phyloP scores from a whole-genome alignment of 2,113 vertebrate genomes.

The Heliornis fulica region DNA sequence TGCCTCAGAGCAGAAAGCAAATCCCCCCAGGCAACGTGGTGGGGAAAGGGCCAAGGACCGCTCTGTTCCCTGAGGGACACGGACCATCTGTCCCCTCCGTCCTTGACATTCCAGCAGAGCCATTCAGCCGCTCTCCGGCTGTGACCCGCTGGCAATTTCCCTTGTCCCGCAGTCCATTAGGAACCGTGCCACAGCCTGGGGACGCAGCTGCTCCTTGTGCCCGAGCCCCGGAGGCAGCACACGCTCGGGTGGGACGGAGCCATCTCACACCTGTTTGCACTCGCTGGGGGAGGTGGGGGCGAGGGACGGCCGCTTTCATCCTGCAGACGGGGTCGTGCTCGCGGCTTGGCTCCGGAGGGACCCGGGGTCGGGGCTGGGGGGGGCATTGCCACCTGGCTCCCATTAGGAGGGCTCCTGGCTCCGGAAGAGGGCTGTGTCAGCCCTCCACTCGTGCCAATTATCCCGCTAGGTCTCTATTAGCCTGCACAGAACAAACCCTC shows the following conservation, averaged over 20 bases:
- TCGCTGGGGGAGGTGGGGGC: not conserved
- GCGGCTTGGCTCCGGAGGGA: not conserved
- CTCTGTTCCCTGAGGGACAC: not conserved
- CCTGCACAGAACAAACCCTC: not conserved
- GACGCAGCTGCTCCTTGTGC: slow-evolving; percentile 32
- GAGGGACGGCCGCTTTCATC: slow-evolving; percentile 2
- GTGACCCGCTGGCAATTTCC: not conserved
- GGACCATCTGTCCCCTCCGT: slow-evolving; percentile 55
- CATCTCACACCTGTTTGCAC: slow-evolving; percentile 16
- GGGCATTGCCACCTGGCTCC: slow-evolving; percentile 59
- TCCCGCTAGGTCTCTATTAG: slow-evolving; percentile 7
- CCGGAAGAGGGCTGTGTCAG: not conserved
- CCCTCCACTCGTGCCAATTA: slow-evolving; percentile 28
- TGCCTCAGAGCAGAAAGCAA: not conserved
- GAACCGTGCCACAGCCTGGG: not conserved
- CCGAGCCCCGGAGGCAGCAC: not conserved
- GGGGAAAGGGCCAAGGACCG: not conserved
- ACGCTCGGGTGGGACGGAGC: not conserved
- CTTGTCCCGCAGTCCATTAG: not conserved
- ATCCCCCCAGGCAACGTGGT: not conserved
- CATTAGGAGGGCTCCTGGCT: slow-evolving; percentile 31
- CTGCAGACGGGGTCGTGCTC: not conserved
- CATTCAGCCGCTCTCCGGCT: not conserved
- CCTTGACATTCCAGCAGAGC: slow-evolving; percentile 56
- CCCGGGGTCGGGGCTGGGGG: not conserved